phyloP scores from a whole-genome alignment of 92 coral and sea anemone species.

The Actinernus sp. region DNA sequence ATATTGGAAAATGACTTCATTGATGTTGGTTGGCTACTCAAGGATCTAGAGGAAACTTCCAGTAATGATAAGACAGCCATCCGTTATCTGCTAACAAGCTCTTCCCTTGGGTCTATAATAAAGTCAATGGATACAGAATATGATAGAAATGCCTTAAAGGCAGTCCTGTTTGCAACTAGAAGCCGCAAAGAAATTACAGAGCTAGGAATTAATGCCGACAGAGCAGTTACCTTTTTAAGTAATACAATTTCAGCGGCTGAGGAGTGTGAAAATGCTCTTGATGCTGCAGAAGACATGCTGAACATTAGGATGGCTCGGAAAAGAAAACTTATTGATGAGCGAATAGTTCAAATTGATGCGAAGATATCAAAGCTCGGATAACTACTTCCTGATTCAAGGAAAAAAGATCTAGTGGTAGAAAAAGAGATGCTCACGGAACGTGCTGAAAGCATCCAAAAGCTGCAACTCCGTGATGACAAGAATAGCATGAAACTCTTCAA shows the following conservation, averaged over 20 bases:
- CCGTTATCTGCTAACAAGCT: slow-evolving; percentile 10
- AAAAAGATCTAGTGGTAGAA: no score
- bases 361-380: no score
- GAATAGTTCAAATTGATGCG: no score
- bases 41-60: slow-evolving; percentile 15
- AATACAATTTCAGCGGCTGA: slow-evolving; percentile 16
- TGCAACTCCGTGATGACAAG: no score
- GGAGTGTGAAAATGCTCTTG: slow-evolving; percentile 24
- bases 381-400: no score
- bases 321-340: no score
- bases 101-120: slow-evolving; percentile 5
- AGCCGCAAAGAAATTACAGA: slow-evolving; percentile 36
- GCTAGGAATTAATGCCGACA: slow-evolving; percentile 43
- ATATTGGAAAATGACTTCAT: slow-evolving; percentile 44
- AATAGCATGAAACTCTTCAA: no score
- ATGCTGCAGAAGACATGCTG: no score
- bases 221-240: slow-evolving; percentile 15
- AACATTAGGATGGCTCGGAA: no score
- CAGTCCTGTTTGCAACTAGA: slow-evolving; percentile 51
- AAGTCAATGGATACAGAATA: slow-evolving; percentile 71
- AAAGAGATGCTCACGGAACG: no score
- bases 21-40: slow-evolving; percentile 47
- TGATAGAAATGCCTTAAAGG: slow-evolving; percentile 47
- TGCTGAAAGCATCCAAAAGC: no score
- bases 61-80: not conserved